A percentile compares a stretch with the other conserved stretches of the same genome.
Evolutionary conservation across 2,888 invertebrate genomes (phyloP).

Genomic region (Drosophila pseudotakahashii): DNA sequence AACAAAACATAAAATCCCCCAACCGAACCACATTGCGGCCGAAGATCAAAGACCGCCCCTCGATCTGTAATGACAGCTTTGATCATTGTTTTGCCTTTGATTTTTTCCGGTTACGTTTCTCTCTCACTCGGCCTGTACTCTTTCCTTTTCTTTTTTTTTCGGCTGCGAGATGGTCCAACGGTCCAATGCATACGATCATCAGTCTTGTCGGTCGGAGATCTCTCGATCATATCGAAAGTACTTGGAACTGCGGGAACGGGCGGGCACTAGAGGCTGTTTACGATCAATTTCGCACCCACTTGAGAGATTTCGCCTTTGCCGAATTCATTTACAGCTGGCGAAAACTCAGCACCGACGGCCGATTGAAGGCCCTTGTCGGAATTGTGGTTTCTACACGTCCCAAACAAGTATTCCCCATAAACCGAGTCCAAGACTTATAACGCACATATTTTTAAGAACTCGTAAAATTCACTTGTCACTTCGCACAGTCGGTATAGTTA

Average conservation of each 20-base stretch:
- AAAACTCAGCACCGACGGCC: conserved; percentile 6
- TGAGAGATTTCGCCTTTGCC: conserved; percentile 54
- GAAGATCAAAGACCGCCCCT: conserved; percentile 79
- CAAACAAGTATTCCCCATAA: neutral
- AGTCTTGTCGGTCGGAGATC: conserved; percentile 19
- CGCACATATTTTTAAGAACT: no score
- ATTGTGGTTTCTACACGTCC: neutral
- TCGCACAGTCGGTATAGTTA: no score
- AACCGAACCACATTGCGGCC: conserved; percentile 67
- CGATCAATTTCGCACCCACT: conserved; percentile 74
- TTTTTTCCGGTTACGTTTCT: conserved; percentile 75
- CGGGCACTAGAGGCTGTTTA: conserved; percentile 51
- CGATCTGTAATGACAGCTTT: conserved; percentile 80
- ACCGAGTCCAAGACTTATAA: neutral
- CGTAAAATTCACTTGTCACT: no score
- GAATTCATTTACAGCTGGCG: conserved; percentile 38
- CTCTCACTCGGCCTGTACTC: conserved; percentile 28
- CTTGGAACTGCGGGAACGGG: conserved; percentile 22
- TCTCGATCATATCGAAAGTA: conserved; percentile 34
- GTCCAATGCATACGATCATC: conserved; percentile 26
- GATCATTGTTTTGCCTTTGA: conserved; percentile 80
- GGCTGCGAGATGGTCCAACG: conserved; percentile 23
- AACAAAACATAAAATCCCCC: conserved; percentile 75
- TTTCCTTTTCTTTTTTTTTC: conserved; percentile 13
- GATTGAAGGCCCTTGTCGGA: conserved; percentile 1